Conservation (phyloP, 35 echinoderm and acorn worm genomes). For the Holothuria glaberrima region DNA sequence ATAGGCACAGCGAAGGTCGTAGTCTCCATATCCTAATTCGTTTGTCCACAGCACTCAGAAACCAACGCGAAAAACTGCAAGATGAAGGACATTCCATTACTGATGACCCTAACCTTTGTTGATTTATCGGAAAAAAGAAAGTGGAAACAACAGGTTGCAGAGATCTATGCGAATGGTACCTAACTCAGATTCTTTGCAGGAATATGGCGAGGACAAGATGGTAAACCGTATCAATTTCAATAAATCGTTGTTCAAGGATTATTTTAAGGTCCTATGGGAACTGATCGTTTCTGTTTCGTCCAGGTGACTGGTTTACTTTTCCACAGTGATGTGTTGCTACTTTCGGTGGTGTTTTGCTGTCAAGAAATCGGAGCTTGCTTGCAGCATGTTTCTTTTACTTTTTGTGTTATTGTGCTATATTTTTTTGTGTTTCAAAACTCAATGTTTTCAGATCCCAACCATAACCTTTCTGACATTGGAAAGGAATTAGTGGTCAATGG, state of each 20-base stretch:
- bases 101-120: background rate
- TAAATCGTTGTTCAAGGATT: background rate
- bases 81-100: background rate
- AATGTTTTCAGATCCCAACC: no score
- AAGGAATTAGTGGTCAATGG: no score
- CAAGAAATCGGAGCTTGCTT: background rate
- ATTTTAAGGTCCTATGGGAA: background rate
- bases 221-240: background rate
- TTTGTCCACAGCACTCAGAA: background rate
- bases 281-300: background rate
- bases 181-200: background rate
- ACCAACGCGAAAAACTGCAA: background rate
- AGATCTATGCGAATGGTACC: background rate
- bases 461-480: no score
- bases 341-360: background rate
- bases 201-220: constrained; percentile 29
- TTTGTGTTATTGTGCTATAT: background rate
- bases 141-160: constrained; percentile 8
- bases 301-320: background rate
- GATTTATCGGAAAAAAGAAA: constrained; percentile 40
- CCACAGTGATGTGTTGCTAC: background rate
- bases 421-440: background rate
- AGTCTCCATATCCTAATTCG: background rate
- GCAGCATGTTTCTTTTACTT: background rate
- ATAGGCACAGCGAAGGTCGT: background rate